phyloP scores from a whole-genome alignment of 2,113 vertebrate species.

The Gambusia affinis region DNA sequence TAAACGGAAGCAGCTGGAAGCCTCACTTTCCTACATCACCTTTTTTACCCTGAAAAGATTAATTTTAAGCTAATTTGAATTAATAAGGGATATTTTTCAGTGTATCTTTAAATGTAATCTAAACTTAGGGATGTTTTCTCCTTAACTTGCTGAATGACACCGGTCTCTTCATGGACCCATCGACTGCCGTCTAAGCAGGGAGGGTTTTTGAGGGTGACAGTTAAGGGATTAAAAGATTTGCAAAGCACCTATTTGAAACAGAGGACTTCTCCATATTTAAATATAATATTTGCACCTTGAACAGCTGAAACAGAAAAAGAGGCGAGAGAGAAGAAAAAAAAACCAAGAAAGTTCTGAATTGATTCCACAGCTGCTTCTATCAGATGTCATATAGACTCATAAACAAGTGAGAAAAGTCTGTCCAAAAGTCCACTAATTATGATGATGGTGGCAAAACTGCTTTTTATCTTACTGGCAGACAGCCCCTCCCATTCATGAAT shows the following conservation, averaged over 20 bases:
- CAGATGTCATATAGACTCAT: neutral
- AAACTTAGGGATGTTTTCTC: too few relatives aligned
- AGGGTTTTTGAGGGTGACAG: too few relatives aligned
- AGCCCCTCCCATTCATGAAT: neutral
- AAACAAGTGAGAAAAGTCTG: conserved; percentile 25
- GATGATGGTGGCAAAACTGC: conserved; percentile 57
- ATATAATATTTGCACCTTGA: neutral
- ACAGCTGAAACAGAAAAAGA: neutral
- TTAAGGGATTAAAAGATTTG: neutral
- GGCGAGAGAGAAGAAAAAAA: neutral
- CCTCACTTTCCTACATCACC: neutral
- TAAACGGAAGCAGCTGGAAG: neutral
- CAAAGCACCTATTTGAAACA: too few relatives aligned
- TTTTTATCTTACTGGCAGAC: conserved; percentile 22
- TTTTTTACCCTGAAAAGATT: neutral
- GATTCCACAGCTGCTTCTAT: conserved; percentile 7
- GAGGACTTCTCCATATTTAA: neutral
- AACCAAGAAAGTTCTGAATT: neutral
- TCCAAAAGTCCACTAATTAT: conserved; percentile 60
- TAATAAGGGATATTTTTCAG: neutral
- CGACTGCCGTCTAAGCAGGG: too few relatives aligned
- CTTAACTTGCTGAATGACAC: too few relatives aligned
- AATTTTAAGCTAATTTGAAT: neutral
- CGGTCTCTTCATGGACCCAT: too few relatives aligned
- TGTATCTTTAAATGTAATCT: neutral